Base-by-base conservation (phyloP, 2,113 vertebrate genomes). In the Trematocara unimaculatum region DNA sequence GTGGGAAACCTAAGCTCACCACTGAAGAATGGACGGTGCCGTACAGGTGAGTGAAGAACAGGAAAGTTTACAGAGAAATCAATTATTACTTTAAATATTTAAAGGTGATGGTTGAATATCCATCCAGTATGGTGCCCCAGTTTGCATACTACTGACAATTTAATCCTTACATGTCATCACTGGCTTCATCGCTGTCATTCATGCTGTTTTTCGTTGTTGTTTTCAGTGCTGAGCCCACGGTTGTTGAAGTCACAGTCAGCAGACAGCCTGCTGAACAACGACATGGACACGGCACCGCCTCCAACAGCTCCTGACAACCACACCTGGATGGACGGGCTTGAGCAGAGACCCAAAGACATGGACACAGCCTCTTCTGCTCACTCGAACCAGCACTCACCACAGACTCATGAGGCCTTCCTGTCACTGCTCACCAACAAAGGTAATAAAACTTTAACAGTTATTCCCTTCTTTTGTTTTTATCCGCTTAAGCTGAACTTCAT, bases 341-440 rank as follows among this genome's bases (percentile, higher is more conserved):
- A 94, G 58, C 84, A 92, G 97, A 6, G 92, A 93, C 60, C 96
- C 86, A 97, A 97, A 87, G 98, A 99, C 60, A 96, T 96, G 86
- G 98, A 99, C 91, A 96, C 95, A 0, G 94, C 95, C 82, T 98
- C 98, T 1, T 97, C 98, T 0, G 78, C 90, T 40, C 97, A 97
- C 45, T 95, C 93, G 26, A 90, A 79, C 87, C 95, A 88, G 7
- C 90, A 96, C 55, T 97, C 97, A 15, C 97, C 98, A 7, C 98
- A 98, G 85, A 98, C 97, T 29, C 98, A 99, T 79, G 98, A 99
- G 12, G 99, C 99, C 4, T 98, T 99, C 85, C 96, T 99, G 53
- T 99, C 98, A 29, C 98, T 98, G 86, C 96, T 99, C 91, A 96
- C 97, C 80, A 98, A 96, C 95, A 99, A 98, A 98, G 98, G 99